Base-by-base conservation (phyloP, 2,113 vertebrate genomes). In the Dermatemys mawii region DNA sequence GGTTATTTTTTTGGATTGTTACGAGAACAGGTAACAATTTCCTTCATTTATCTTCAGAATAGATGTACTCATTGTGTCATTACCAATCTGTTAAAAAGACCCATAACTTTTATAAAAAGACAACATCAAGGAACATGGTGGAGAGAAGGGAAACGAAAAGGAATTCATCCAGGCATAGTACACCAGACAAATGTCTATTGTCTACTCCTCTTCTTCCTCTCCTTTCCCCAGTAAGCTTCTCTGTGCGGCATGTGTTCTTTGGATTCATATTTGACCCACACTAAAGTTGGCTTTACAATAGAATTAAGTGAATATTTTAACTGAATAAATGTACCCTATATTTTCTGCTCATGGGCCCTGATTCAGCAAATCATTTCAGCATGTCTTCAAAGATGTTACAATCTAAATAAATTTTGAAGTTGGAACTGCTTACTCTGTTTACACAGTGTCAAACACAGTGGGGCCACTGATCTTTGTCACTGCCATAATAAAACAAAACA, bases 21-120 rank as follows among this genome's bases (percentile, higher is more conserved):
- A 17, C 51, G 21, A 22, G 51, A 53, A 21, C 19, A 21, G 51
- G 51, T 53, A 53, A 51, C 19, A 51, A 21, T 53, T 90, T 91
- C 51, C 89, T 94, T 86, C 79, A 54, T 4, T n/a, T n/a, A n/a
- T n/a, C 38, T 75, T 91, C 46, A 84, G 32, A 49, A 95, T 55
- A 60, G 89, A 83, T 0, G 0, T 27, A 87, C 35, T 81, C 44
- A 92, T 91, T 84, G n/a, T 27, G 17, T 79, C 94, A 95, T 48
- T 87, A 53, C 19, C 92, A 79, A 86, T 83, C 4, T 79, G 84
- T 53, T 41, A 60, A 17, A 63, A 75, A 5, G 12, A 19, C 5
- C 63, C 79, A 78, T 85, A 48, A 84, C 92, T 92, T 87, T 85
- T 17, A 14, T 67, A 91, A 50, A 75, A 29, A 54, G 89, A 75